Conservation (phyloP, 2,113 vertebrate species). For the Lethenteron camtschaticum region DNA sequence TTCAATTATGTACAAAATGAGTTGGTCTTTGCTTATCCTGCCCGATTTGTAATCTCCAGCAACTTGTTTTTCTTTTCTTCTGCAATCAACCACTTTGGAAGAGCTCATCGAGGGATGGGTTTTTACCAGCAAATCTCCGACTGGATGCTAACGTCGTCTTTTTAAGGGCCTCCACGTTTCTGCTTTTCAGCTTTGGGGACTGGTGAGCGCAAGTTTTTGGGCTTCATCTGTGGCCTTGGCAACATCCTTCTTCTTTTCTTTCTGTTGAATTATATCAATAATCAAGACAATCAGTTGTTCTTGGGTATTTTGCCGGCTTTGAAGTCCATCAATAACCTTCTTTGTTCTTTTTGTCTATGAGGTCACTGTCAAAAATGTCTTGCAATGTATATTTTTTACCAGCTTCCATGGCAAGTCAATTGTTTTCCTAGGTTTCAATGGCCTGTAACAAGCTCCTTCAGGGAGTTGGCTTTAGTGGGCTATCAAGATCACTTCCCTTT, state of each 20-base stretch:
- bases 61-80: not conserved
- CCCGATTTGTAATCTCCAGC: not conserved
- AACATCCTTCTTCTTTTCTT: not conserved
- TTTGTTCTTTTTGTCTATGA: slow-evolving; percentile 31
- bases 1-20: not conserved
- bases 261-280: not conserved
- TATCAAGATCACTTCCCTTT: not conserved
- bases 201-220: not conserved
- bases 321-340: slow-evolving; percentile 9
- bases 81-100: not conserved
- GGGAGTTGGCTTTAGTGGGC: not conserved
- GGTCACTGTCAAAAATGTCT: slow-evolving; percentile 22
- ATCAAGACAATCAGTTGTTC: not conserved
- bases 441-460: too few species aligned
- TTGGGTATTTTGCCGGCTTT: not conserved
- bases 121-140: not conserved
- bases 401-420: slow-evolving; percentile 9
- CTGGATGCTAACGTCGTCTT: not conserved
- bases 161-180: not conserved
- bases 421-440: slow-evolving; percentile 9
- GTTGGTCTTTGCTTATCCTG: not conserved
- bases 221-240: not conserved
- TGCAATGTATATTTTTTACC: slow-evolving; percentile 19
- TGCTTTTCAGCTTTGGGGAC: not conserved
- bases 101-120: not conserved